A percentile compares a stretch with the other conserved stretches of the same genome.
Evolutionary conservation across 2,888 invertebrate genomes (phyloP).

Genomic region (Leptopilina syphax): DNA sequence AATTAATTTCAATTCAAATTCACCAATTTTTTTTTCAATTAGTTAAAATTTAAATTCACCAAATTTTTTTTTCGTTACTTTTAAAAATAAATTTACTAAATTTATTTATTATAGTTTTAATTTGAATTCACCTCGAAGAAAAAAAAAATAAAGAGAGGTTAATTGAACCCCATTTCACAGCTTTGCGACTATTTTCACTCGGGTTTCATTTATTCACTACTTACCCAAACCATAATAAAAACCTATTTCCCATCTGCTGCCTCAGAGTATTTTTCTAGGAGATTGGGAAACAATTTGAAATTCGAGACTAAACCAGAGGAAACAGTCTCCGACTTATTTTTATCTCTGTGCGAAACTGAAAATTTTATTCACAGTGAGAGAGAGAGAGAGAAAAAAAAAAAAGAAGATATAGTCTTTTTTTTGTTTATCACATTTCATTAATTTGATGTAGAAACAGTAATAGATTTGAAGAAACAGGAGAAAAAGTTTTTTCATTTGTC

Average conservation of each 20-base stretch:
- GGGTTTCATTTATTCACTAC: conserved; percentile 15
- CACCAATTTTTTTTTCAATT: too few relatives aligned
- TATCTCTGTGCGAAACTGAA: background rate
- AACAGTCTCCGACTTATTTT: conserved; percentile 10
- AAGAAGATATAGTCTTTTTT: too few relatives aligned
- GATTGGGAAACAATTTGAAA: conserved; percentile 9
- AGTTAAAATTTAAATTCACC: too few relatives aligned
- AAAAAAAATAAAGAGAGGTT: background rate
- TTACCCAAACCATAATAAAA: conserved; percentile 3
- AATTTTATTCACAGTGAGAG: background rate
- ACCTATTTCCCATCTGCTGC: conserved; percentile 23
- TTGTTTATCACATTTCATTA: background rate
- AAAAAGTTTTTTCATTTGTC: too few relatives aligned
- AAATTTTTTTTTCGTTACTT: too few relatives aligned
- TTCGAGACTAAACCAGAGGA: conserved; percentile 12
- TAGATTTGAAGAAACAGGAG: too few relatives aligned
- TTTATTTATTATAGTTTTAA: too few relatives aligned
- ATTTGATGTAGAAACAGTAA: too few relatives aligned
- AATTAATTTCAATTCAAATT: too few relatives aligned
- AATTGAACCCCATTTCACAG: conserved; percentile 15
- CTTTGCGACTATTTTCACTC: conserved; percentile 7
- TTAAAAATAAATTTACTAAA: too few relatives aligned
- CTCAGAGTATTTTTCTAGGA: background rate
- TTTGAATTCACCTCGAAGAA: too few relatives aligned
- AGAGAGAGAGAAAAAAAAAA: background rate